Conservation (phyloP, 2,888 invertebrate genomes). For the Rhodophaea formosa region DNA sequence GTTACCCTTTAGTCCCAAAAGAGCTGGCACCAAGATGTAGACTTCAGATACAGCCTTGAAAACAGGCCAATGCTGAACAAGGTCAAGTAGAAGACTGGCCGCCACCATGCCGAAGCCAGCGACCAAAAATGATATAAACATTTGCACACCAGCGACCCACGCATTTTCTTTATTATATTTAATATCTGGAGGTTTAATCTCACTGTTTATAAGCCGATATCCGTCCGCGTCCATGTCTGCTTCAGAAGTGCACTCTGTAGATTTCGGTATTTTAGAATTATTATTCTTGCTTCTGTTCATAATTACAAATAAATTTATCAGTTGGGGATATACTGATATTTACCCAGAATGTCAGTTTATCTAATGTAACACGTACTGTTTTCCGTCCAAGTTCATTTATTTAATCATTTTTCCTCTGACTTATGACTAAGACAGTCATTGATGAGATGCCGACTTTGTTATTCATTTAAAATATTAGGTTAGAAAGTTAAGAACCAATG, state of each 20-base stretch:
- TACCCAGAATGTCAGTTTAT: slow-evolving; percentile 7
- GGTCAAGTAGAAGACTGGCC: slow-evolving; percentile 91
- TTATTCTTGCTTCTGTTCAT: slow-evolving; percentile 75
- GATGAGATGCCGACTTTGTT: not conserved
- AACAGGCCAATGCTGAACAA: slow-evolving; percentile 94
- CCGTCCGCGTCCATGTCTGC: slow-evolving; percentile 45
- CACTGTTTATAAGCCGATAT: slow-evolving; percentile 57
- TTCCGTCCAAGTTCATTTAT: not conserved
- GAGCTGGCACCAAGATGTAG: slow-evolving; percentile 93
- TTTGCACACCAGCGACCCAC: slow-evolving; percentile 88
- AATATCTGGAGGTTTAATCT: slow-evolving; percentile 66
- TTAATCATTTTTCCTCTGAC: not conserved
- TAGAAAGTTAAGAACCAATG: not conserved
- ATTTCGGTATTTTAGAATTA: slow-evolving; percentile 58
- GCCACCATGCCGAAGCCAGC: slow-evolving; percentile 96
- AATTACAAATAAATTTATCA: slow-evolving; percentile 35
- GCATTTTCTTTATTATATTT: slow-evolving; percentile 78
- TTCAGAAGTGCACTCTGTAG: slow-evolving; percentile 45
- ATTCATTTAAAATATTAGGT: not conserved
- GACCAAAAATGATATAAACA: slow-evolving; percentile 91
- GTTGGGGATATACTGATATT: slow-evolving; percentile 15
- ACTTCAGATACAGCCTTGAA: slow-evolving; percentile 91
- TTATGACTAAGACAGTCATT: not conserved
- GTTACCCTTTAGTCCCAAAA: slow-evolving; percentile 95
- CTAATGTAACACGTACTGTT: not conserved